phyloP scores from a whole-genome alignment of 2,797 vertebrate species.

The Chromis chromis region DNA sequence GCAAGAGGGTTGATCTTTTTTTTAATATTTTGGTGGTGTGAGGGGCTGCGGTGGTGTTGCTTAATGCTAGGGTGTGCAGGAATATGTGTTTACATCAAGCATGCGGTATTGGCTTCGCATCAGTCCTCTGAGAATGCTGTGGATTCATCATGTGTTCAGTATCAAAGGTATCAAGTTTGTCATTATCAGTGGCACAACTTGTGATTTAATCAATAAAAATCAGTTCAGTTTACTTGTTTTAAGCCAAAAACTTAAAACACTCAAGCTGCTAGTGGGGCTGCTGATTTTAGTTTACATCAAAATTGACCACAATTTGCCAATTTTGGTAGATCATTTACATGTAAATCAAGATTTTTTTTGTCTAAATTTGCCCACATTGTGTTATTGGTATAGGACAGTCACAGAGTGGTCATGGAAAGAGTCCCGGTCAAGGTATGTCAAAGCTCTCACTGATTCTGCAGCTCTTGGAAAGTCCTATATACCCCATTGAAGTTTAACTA shows the following conservation, averaged over 20 bases:
- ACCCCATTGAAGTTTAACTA: conserved; percentile 60
- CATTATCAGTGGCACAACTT: conserved; percentile 37
- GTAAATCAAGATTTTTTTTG: conserved; percentile 22
- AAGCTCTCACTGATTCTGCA: conserved; percentile 27
- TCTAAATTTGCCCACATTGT: conserved; percentile 65
- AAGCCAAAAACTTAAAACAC: conserved; percentile 26
- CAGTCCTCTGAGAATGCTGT: conserved; percentile 11
- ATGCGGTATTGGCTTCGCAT: conserved; percentile 1
- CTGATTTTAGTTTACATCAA: neutral
- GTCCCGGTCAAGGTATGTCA: conserved; percentile 86
- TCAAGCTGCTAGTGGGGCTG: neutral
- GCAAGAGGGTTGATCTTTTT: conserved; percentile 4
- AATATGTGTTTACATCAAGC: conserved; percentile 17
- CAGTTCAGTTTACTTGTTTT: conserved; percentile 24
- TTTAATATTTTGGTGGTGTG: conserved; percentile 5
- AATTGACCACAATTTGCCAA: neutral
- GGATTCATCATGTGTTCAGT: conserved; percentile 23
- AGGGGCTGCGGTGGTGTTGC: conserved; percentile 24
- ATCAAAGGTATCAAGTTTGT: conserved; percentile 39
- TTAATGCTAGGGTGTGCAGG: conserved; percentile 20
- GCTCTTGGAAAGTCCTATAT: conserved; percentile 36
- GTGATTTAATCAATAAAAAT: conserved; percentile 13
- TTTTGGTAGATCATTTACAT: conserved; percentile 2
- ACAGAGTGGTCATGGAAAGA: conserved; percentile 85
- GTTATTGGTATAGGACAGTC: conserved; percentile 85